Conservation (phyloP, 2,113 vertebrate species). For the Cacatua alba region DNA sequence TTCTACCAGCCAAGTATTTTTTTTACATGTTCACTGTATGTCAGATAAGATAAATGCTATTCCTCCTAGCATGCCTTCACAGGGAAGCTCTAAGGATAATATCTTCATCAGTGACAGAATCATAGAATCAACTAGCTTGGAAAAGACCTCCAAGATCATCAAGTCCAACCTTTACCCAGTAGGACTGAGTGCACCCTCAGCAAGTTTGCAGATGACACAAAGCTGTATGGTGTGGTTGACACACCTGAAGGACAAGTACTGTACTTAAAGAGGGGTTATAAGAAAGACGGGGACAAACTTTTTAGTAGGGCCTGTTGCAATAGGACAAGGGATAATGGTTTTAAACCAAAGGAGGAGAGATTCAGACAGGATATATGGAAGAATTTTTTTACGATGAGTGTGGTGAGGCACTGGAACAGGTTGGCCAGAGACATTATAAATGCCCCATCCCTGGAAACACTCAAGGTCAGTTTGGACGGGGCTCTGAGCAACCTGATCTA, state of each 20-base stretch:
- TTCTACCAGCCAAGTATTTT: neutral
- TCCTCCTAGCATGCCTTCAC: neutral
- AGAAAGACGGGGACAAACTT: neutral
- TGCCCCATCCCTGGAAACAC: neutral
- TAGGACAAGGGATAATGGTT: neutral
- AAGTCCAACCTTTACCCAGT: neutral
- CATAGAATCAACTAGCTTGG: neutral
- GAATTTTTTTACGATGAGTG: neutral
- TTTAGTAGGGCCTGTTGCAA: neutral
- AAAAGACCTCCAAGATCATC: neutral
- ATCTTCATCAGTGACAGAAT: neutral
- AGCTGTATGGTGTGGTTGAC: neutral
- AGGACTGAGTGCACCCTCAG: neutral
- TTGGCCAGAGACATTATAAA: neutral
- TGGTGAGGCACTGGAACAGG: neutral
- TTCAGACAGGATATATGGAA: neutral
- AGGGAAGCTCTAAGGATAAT: neutral
- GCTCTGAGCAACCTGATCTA: neutral
- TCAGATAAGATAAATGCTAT: neutral
- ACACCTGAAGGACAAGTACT: neutral
- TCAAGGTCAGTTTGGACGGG: neutral
- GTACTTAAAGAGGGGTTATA: neutral
- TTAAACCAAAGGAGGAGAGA: neutral
- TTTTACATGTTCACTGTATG: neutral
- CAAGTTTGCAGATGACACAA: neutral